These are phyloP conservation scores for Podarcis lilfordi DNA, from an alignment of 2,797 vertebrate genomes.

Conservation along the genomic window DNA sequence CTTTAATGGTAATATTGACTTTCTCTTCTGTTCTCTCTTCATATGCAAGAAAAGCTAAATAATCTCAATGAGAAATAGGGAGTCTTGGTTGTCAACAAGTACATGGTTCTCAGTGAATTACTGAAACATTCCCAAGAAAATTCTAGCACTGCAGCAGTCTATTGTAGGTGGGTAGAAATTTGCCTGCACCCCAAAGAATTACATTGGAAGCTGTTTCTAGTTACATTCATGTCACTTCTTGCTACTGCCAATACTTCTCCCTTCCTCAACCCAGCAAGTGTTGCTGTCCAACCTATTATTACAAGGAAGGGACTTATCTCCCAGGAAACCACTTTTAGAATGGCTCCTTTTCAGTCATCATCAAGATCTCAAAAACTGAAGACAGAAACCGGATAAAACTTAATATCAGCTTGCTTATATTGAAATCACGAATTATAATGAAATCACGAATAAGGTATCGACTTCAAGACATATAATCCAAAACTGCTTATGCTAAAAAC, in stretches of 20 bases:
- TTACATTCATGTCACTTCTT: neutral
- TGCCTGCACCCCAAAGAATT: neutral
- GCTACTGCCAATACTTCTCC: neutral
- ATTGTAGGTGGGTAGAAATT: neutral
- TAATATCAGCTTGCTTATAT: neutral
- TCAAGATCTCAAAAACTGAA: neutral
- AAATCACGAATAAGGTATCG: neutral
- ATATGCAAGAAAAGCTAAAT: neutral
- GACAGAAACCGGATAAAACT: accelerated
- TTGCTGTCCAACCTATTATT: neutral
- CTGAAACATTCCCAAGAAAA: neutral
- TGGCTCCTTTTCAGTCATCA: accelerated
- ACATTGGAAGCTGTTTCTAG: neutral
- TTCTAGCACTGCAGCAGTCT: neutral
- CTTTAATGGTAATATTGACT: neutral
- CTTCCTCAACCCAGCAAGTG: neutral
- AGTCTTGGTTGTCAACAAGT: neutral
- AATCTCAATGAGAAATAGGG: neutral
- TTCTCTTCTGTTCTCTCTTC: neutral
- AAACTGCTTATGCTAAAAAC: neutral
- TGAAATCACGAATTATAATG: neutral
- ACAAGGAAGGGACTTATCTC: neutral
- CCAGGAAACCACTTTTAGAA: neutral
- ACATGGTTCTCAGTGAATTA: neutral
- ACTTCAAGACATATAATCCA: neutral